Evolutionary conservation across 2,113 vertebrate genomes (phyloP).

Genomic region (Epinephelus fuscoguttatus): DNA sequence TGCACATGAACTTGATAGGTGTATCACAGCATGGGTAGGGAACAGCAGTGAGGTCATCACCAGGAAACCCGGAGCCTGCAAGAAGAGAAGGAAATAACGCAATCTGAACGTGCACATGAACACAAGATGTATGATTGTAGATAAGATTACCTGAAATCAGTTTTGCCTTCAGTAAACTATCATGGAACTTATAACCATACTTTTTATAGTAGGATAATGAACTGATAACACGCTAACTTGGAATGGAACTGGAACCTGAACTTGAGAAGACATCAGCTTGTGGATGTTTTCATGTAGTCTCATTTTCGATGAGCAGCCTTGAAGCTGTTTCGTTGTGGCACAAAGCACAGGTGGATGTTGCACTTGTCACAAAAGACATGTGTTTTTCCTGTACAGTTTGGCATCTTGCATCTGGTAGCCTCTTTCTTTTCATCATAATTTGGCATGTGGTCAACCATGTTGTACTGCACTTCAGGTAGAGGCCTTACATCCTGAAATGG

Average conservation of each 20-base stretch:
- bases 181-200: neutral
- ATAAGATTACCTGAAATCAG: neutral
- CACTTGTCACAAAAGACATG: conserved; percentile 20
- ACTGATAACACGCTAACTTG: neutral
- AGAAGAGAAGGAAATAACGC: no score
- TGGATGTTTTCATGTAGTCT: conserved; percentile 16
- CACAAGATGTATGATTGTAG: neutral
- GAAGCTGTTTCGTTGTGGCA: conserved; percentile 8
- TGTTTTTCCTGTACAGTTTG: conserved; percentile 26
- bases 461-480: conserved; percentile 70
- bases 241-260: neutral
- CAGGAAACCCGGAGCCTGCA: no score
- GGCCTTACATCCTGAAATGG: conserved; percentile 11
- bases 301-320: conserved; percentile 10
- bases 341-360: conserved; percentile 15
- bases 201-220: neutral
- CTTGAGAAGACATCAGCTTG: conserved; percentile 7
- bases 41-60: no score
- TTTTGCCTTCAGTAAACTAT: neutral
- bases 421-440: conserved; percentile 31
- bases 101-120: no score
- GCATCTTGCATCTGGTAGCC: conserved; percentile 21
- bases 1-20: no score
- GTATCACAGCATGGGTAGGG: no score
- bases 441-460: conserved; percentile 56